Base-by-base conservation (phyloP, 2,888 invertebrate genomes). In the Nemotelus pantherinus region DNA sequence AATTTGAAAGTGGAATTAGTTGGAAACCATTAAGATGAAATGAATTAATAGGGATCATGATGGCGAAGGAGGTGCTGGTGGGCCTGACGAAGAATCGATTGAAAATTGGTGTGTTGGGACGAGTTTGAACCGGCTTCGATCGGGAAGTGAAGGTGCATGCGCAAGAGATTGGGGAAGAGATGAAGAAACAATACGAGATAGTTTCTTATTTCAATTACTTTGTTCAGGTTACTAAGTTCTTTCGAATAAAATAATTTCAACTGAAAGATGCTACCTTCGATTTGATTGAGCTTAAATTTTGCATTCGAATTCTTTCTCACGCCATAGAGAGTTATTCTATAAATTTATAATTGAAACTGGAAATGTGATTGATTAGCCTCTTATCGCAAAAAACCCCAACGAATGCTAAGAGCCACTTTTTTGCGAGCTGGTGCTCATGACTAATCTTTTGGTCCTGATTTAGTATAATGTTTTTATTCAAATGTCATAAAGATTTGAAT, bases 121-220 rank as follows among this genome's bases (percentile, higher is more conserved):
- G 3, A 53, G 57, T 71, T 55, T 55, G 9, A 53, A 55, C 43
- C 41, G 71, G n/a, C 39, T 71, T 9, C 63, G 74, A 60, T 6
- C 60, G 25, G 74, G 74, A 63, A 74, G 74, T 74, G 74, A 74
- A 63, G 45, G 39, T 63, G 44, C 47, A 58, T 58, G 58, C 39
- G 60, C 63, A 47, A 60, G 41, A 60, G 48, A 74, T 74, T 60
- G n/a, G 25, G 25, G 25, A 60, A 60, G 39, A 48, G 74, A 74
- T 41, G 47, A 74, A 47, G 74, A 74, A 45, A 74, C 60, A 7
- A 60, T 60, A 63, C 74, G 74, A n/a, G 74, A 74, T 60, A 60
- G 74, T 60, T 60, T 48, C 44, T 39, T 48, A 10, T 74, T 60
- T 74, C 48, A 25, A 50, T 74, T 63, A 9, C 60, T 60, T 45